Conservation (phyloP, 2,113 vertebrate species). For the Fregata magnificens region DNA sequence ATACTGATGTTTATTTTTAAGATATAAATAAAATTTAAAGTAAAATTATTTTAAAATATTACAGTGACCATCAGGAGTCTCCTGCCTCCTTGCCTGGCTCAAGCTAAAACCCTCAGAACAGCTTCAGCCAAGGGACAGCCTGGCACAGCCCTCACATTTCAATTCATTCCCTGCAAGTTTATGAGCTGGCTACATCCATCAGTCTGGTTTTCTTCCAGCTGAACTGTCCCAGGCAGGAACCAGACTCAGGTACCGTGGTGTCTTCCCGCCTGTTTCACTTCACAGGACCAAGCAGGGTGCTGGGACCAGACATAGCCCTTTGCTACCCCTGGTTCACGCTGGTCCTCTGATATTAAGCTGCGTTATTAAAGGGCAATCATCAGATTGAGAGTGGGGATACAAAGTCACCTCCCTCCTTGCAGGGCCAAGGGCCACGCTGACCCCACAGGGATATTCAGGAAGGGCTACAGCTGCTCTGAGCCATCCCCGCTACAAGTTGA, state of each 20-base stretch:
- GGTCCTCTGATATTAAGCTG: neutral
- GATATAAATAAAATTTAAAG: conserved; percentile 39
- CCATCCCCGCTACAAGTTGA: neutral
- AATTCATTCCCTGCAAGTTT: neutral
- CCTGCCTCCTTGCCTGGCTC: neutral
- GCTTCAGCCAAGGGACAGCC: neutral
- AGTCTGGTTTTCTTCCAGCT: neutral
- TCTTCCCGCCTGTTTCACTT: neutral
- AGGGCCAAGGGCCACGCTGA: fast-evolving
- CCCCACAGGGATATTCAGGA: neutral
- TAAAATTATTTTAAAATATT: conserved; percentile 23
- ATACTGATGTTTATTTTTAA: conserved; percentile 51
- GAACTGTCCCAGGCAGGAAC: neutral
- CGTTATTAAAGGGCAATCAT: neutral
- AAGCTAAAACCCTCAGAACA: neutral
- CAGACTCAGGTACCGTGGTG: fast-evolving
- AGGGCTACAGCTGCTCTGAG: neutral
- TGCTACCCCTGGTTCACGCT: neutral
- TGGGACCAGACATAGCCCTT: neutral
- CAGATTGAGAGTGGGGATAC: neutral
- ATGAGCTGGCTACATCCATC: neutral
- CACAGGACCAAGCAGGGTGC: fast-evolving
- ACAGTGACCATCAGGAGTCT: neutral
- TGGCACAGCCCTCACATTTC: neutral
- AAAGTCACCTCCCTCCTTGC: neutral